Percentiles rank a stretch among this genome's conserved stretches.
Evolutionary conservation across 2,113 vertebrate genomes (phyloP).

Genomic region (Polypterus senegalus): DNA sequence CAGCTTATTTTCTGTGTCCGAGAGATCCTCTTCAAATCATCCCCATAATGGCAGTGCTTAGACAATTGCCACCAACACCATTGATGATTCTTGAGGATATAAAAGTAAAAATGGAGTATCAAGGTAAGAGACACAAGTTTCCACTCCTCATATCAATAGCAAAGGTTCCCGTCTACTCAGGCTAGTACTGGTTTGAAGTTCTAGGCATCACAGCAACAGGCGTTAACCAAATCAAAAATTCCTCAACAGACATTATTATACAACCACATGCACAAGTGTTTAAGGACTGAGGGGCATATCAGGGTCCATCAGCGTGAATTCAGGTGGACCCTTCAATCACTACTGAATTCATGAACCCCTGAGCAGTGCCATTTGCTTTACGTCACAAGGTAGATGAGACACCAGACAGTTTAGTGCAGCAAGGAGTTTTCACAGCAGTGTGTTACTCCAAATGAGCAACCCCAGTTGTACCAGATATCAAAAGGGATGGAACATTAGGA

Average conservation of each 20-base stretch:
- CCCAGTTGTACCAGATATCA: constrained; percentile 1
- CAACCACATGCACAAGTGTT: background rate
- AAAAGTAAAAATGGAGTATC: too few relatives aligned
- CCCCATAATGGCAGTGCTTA: too few relatives aligned
- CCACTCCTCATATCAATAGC: background rate
- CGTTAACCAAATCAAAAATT: background rate
- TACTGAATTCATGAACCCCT: constrained; percentile 4
- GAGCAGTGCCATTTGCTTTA: background rate
- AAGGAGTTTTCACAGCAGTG: constrained; percentile 6
- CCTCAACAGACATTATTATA: background rate
- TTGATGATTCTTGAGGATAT: too few relatives aligned
- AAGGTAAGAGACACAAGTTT: too few relatives aligned
- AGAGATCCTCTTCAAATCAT: too few relatives aligned
- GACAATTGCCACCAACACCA: too few relatives aligned
- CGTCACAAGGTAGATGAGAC: background rate
- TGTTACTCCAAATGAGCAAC: constrained; percentile 5
- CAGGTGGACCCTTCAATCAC: background rate
- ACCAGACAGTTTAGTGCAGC: background rate
- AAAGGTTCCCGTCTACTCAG: background rate
- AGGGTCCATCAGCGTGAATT: background rate
- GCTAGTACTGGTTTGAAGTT: background rate
- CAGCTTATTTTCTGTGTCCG: too few relatives aligned
- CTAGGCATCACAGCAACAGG: constrained; percentile 2
- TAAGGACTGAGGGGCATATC: background rate
- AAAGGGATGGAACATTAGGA: background rate